Evolutionary conservation across 2,113 vertebrate species (phyloP).

Genomic region (Narcine bancroftii): DNA sequence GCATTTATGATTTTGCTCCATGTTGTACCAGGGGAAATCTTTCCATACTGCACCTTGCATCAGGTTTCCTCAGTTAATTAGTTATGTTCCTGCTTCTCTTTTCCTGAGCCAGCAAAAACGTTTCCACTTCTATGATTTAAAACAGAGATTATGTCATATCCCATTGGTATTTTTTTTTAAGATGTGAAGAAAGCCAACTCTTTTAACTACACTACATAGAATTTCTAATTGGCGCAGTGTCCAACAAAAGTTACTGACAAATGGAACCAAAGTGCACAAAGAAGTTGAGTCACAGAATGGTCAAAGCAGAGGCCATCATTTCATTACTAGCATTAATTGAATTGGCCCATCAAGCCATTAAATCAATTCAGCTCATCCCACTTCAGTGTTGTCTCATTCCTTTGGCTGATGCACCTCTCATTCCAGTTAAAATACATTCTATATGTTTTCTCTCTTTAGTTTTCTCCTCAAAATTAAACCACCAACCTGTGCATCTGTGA

Average conservation of each 20-base stretch:
- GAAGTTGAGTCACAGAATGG: too few relatives aligned
- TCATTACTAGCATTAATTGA: too few relatives aligned
- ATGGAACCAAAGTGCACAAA: not conserved
- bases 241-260: not conserved
- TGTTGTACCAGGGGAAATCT: not conserved
- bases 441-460: not conserved
- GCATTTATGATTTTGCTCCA: not conserved
- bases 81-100: not conserved
- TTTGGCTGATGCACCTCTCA: too few relatives aligned
- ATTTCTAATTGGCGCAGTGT: not conserved
- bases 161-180: not conserved
- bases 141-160: conserved; percentile 9
- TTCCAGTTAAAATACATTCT: not conserved
- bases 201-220: not conserved
- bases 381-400: too few relatives aligned
- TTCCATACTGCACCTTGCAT: conserved; percentile 2
- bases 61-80: conserved; percentile 10
- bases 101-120: not conserved
- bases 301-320: too few relatives aligned
- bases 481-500: too few relatives aligned
- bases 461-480: not conserved
- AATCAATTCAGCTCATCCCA: too few relatives aligned
- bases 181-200: not conserved
- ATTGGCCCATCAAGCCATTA: too few relatives aligned
- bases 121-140: not conserved